Base-by-base conservation (phyloP, 2,888 invertebrate genomes). In the Sminthurinus aureus region DNA sequence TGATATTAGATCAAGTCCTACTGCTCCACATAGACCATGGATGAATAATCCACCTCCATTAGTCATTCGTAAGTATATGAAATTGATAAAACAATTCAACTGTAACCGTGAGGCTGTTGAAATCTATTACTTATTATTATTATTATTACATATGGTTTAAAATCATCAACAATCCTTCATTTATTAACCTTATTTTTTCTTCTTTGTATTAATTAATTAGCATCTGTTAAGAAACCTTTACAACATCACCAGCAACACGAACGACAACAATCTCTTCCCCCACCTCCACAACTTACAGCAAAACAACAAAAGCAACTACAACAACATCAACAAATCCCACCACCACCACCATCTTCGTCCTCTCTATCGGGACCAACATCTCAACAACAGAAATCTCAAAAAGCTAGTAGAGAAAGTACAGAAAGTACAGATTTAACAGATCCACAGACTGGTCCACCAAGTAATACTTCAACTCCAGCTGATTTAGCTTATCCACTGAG, bases 401-500 rank as follows among this genome's bases (percentile, higher is more conserved):
- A 20, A 18, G 12, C 24, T 13, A n/a, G 1, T 38, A 38, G 38
- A n/a, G n/a, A n/a, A n/a, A 50, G 15, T 38, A 50, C 81, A 38
- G 81, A 81, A 66, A 58, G 58, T 51, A 50, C 51, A 26, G 64
- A 24, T 26, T 8, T 20, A n/a, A 26, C 12, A 52, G n/a, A 24
- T 24, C 24, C n/a, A 11, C 18, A 11, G 24, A 67, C n/a, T 66
- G 50, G 2, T 69, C 50, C 79, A 38, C 9, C 67, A 18, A 79
- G 67, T 75, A 83, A 26, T 91, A 92, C 86, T 6, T 83, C 82
- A 38, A 66, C 78, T 0, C 85, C 85, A 22, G 85, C 88, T 38
- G 93, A 93, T 87, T 90, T 95, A 80, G 91, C 93, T 76, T 91
- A 94, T 82, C 94, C 95, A 0, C 89, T 95, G 38, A 93, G 93